phyloP scores from a whole-genome alignment of 30 jellyfish, hydroid and myxozoan species.

The Catostylus mosaicus region DNA sequence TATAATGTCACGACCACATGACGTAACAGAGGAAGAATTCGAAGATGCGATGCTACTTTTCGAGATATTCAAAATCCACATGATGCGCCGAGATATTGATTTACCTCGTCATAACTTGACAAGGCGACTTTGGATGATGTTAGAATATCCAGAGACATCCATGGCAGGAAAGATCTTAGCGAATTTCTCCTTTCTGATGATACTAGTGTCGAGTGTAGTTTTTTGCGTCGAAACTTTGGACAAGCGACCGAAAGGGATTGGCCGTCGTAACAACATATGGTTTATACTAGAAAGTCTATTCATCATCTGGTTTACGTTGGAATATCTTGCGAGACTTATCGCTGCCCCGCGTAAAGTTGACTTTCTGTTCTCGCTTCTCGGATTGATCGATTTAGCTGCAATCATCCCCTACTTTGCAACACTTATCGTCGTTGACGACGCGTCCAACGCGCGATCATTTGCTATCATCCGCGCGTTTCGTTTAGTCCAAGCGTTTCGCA shows the following conservation, averaged over 20 bases:
- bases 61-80: constrained; percentile 51
- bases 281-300: constrained; percentile 60
- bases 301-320: constrained; percentile 77
- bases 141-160: constrained; percentile 80
- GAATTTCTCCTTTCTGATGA: constrained; percentile 59
- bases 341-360: constrained; percentile 72
- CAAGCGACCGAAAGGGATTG: constrained; percentile 23
- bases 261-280: constrained; percentile 67
- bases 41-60: constrained; percentile 64
- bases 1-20: constrained; percentile 72
- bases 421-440: constrained; percentile 46
- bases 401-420: constrained; percentile 74
- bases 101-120: constrained; percentile 31
- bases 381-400: constrained; percentile 77
- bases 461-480: constrained; percentile 78
- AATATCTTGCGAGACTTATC: constrained; percentile 53
- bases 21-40: constrained; percentile 70
- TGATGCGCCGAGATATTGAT: constrained; percentile 49
- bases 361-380: constrained; percentile 70
- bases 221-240: constrained; percentile 75
- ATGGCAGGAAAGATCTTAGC: constrained; percentile 64
- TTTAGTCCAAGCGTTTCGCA: constrained; percentile 73
- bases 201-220: constrained; percentile 48
- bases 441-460: constrained; percentile 72
- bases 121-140: constrained; percentile 55